phyloP scores from a whole-genome alignment of 2,113 vertebrate genomes.

The Poeciliopsis occidentalis region DNA sequence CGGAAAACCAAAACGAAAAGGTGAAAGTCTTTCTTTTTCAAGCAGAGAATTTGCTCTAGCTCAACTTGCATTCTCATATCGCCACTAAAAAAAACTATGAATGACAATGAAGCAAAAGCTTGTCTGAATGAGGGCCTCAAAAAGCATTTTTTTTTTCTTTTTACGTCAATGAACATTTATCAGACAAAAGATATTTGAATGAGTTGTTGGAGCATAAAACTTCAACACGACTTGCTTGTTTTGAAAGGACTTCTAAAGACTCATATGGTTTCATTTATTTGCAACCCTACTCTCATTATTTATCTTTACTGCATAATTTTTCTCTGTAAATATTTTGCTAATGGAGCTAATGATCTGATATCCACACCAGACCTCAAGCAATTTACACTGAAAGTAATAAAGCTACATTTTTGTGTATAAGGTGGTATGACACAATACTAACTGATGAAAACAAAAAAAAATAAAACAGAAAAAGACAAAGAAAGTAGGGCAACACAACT shows the following conservation, averaged over 20 bases:
- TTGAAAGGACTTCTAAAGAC: slow-evolving; percentile 28
- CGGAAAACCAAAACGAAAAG: slow-evolving; percentile 56
- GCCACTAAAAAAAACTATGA: background rate
- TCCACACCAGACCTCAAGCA: background rate
- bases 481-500: background rate
- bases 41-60: background rate
- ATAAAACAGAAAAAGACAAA: background rate
- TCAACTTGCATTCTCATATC: background rate
- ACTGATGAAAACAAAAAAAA: background rate
- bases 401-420: background rate
- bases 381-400: background rate
- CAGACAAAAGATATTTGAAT: slow-evolving; percentile 32
- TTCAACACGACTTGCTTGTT: slow-evolving; percentile 26
- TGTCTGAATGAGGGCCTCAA: background rate
- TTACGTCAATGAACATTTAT: slow-evolving; percentile 14
- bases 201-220: slow-evolving; percentile 20
- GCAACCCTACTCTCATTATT: slow-evolving; percentile 2
- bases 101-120: slow-evolving; percentile 3
- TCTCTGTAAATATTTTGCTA: background rate
- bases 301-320: background rate
- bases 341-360: background rate
- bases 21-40: slow-evolving; percentile 14
- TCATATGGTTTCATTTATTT: slow-evolving; percentile 13
- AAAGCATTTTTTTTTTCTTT: background rate
- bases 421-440: background rate